Evolutionary conservation across 2,888 invertebrate species (phyloP).

Genomic region (Nemoura dubitans): DNA sequence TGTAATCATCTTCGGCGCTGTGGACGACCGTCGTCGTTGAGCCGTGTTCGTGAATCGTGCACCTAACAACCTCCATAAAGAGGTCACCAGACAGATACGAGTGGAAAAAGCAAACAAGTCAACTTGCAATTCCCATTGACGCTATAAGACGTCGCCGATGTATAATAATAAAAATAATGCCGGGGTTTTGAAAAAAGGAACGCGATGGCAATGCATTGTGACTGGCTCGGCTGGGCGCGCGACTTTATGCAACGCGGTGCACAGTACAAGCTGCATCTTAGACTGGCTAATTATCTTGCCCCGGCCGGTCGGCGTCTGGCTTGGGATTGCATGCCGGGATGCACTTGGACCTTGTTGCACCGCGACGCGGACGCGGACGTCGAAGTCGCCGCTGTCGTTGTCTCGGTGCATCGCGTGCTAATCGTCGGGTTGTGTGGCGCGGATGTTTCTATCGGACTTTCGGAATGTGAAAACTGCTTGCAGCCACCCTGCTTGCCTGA

Average conservation of each 20-base stretch:
- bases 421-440: background rate
- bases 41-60: background rate
- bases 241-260: background rate
- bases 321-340: background rate
- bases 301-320: background rate
- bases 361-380: background rate
- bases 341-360: background rate
- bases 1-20: background rate
- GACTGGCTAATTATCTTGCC: background rate
- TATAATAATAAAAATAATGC: background rate
- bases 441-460: too few species aligned
- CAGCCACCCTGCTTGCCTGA: too few species aligned
- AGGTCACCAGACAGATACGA: conserved; percentile 27
- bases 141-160: background rate
- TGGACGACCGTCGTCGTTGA: background rate
- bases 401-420: background rate
- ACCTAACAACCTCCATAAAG: conserved; percentile 17
- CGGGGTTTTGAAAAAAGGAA: background rate
- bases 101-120: conserved; percentile 18
- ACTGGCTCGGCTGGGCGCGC: background rate
- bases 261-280: background rate
- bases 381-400: conserved; percentile 19
- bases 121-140: conserved; percentile 14
- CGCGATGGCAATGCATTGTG: background rate
- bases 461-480: too few species aligned